Evolutionary conservation across 2,113 vertebrate genomes (phyloP), one percentile per base, ranked within the genome.

Genomic region (Grantiella picta): DNA sequence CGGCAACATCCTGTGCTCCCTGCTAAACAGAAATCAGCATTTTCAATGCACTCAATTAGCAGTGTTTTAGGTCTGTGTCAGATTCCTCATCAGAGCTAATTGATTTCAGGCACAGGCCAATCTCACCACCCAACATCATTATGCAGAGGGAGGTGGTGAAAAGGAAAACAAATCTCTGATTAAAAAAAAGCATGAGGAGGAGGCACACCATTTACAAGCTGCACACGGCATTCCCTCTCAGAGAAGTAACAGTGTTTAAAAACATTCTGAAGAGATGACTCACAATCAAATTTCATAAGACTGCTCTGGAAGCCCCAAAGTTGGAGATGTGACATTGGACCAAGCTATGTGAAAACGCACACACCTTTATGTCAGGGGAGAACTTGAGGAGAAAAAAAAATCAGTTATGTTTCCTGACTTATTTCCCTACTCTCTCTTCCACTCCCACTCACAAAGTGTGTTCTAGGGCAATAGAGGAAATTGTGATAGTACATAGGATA

Each of bases 111-210:
- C 92, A 75, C 56, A 90, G 72, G 72, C 88, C 82, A 93, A 65
- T 93, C 79, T 92, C 72, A 71, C 85, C 61, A 89, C 45, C 85
- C 70, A 89, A 64, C 72, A 94, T 93, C 60, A 88, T 94, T 92
- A 96, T 84, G 69, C 71, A 90, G 57, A 92, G 49, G 76, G 76
- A 89, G 92, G 72, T 61, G 72, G 86, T 66, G 53, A 86, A 89
- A 92, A 96, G 72, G 52, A 94, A 96, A 96, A 93, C 72, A 96
- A 36, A 92, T 81, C 54, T 91, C 85, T 84, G 86, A 94, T 95
- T 86, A 94, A 77, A 82, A 85, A 50, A 70, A 90, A 86, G 71
- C 52, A 33, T 10, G 44, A 88, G 42, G 53, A 36, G 76, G 68
- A 86, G 42, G 54, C 24, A 79, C 24, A 66, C 47, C 35, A 86